Base-by-base conservation (phyloP, 2,888 invertebrate species). In the Zygogramma bicolorata region DNA sequence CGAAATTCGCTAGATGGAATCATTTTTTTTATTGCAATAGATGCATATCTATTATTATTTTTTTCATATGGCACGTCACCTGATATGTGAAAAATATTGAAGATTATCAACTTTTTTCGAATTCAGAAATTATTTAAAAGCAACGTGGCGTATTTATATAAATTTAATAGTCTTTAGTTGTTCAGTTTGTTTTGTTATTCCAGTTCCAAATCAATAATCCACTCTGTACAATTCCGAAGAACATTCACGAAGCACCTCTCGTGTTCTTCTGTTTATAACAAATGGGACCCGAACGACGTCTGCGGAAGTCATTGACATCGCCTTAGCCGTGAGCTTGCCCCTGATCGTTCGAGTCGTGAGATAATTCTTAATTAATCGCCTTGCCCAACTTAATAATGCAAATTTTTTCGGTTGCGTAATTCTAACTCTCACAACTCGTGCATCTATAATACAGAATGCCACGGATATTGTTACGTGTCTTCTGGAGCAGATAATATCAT, bases 341-440 rank as follows among this genome's bases (percentile, higher is more conserved):
- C 71, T 72, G 75, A 72, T 70, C 70, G 59, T 68, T 75, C 59
- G 61, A 75, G 68, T 75, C 75, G 75, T 75, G 75, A 75, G 75
- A 75, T 75, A 65, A 69, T 75, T 75, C 65, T 72, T 65, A 75
- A 75, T 75, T 75, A 75, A 70, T 70, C 40, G 59, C 65, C 70
- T 65, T 68, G 70, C 61, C 66, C 70, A 75, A 65, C 68, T 70
- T 68, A 69, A 71, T 72, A 72, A 75, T 75, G 75, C 72, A 75
- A 75, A 75, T 75, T 72, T 75, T 75, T 72, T 72, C 68, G 58
- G 70, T 75, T 72, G 72, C 75, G 68, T 72, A 75, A 72, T 70
- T 58, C 34, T 58, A 38, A 65, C 66, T 71, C 70, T 62, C 61
- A 61, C 67, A 71, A 69, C 65, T 70, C 67, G 67, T 58, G 70